Conservation (phyloP, 2,113 vertebrate genomes). For the Catharus fuscescens region DNA sequence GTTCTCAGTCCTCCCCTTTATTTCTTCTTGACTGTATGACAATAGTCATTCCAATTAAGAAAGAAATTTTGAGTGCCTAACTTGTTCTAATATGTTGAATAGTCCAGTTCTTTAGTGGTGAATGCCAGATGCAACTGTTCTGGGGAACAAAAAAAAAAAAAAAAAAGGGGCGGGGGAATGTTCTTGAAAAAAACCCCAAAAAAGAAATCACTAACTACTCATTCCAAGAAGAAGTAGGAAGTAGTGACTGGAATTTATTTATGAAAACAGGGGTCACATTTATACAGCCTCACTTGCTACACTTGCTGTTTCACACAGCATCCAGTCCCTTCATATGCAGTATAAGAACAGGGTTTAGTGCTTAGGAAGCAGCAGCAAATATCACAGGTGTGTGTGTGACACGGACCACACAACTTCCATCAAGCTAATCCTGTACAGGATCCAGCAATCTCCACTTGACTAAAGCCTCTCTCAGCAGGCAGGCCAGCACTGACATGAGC, state of each 20-base stretch:
- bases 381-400: not conserved
- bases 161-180: too few species aligned
- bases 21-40: not conserved
- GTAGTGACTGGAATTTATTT: not conserved
- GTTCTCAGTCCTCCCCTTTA: not conserved
- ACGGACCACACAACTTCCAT: not conserved
- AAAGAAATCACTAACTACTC: not conserved
- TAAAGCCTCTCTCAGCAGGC: not conserved
- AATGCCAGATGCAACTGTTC: not conserved
- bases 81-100: not conserved
- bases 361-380: not conserved
- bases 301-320: not conserved
- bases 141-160: not conserved
- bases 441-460: not conserved
- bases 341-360: not conserved
- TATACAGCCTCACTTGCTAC: not conserved
- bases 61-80: not conserved
- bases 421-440: not conserved
- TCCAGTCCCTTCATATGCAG: not conserved
- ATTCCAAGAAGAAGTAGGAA: not conserved
- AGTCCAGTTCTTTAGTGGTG: not conserved
- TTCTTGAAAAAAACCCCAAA: not conserved
- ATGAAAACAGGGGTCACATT: not conserved
- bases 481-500: not conserved
- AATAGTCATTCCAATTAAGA: not conserved